phyloP scores from a whole-genome alignment of 2,797 vertebrate species.

The Halcyon chelicuti region DNA sequence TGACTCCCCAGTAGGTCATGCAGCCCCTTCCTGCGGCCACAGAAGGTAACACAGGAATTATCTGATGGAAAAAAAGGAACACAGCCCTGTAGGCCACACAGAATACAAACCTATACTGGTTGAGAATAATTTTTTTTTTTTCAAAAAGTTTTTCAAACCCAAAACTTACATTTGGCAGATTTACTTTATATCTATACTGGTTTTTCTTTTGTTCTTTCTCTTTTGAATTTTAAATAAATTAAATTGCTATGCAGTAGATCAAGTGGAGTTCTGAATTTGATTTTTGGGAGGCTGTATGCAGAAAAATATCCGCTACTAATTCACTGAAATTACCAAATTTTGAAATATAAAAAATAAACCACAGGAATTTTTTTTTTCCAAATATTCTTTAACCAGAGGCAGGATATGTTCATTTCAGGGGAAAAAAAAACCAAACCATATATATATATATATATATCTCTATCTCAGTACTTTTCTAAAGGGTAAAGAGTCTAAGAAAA shows the following conservation, averaged over 20 bases:
- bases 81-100: not conserved
- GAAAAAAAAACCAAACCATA: not conserved
- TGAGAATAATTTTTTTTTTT: not conserved
- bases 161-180: not conserved
- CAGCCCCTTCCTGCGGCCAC: not conserved
- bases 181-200: not conserved
- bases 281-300: not conserved
- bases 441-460: not conserved
- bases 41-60: not conserved
- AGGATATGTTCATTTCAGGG: not conserved
- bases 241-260: not conserved
- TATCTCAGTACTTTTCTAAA: constrained; percentile 17
- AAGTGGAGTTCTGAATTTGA: not conserved
- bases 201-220: not conserved
- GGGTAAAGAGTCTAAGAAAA: constrained; percentile 38
- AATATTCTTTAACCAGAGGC: not conserved
- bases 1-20: not conserved
- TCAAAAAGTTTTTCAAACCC: not conserved
- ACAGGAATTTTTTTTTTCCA: not conserved
- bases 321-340: not conserved
- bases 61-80: not conserved
- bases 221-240: not conserved
- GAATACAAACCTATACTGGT: not conserved
- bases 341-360: not conserved
- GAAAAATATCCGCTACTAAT: not conserved